phyloP scores from a whole-genome alignment of 2,113 vertebrate genomes.

The Echinops telfairi region DNA sequence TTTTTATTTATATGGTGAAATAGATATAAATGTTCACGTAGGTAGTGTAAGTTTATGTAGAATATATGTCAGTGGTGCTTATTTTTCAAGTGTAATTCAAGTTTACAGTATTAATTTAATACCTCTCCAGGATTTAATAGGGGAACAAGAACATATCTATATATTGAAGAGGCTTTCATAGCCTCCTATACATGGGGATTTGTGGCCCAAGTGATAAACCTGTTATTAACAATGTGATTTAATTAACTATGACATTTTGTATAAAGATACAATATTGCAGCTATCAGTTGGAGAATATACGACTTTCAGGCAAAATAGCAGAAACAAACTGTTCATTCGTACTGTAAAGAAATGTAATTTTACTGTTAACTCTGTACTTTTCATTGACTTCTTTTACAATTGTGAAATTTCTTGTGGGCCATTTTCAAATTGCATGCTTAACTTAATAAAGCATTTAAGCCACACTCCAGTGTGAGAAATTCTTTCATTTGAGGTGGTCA shows the following conservation, averaged over 20 bases:
- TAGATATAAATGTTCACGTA: slow-evolving; percentile 70
- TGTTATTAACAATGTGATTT: slow-evolving; percentile 68
- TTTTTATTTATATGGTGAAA: slow-evolving; percentile 73
- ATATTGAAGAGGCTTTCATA: slow-evolving; percentile 52
- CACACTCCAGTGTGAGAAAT: slow-evolving; percentile 76
- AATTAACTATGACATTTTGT: slow-evolving; percentile 58
- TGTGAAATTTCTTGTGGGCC: slow-evolving; percentile 86
- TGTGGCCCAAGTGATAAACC: slow-evolving; percentile 71
- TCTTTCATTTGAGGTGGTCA: slow-evolving; percentile 76
- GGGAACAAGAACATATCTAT: slow-evolving; percentile 39
- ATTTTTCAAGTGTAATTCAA: slow-evolving; percentile 76
- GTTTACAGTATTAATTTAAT: slow-evolving; percentile 74
- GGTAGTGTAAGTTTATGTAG: slow-evolving; percentile 65
- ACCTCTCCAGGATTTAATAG: slow-evolving; percentile 70
- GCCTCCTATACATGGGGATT: slow-evolving; percentile 51
- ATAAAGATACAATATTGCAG: slow-evolving; percentile 78
- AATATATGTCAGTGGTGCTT: slow-evolving; percentile 77
- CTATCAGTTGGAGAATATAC: slow-evolving; percentile 75
- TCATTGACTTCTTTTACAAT: slow-evolving; percentile 89
- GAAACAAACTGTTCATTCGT: slow-evolving; percentile 83
- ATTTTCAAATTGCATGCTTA: slow-evolving; percentile 83
- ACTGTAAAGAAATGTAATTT: slow-evolving; percentile 86
- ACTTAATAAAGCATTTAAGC: slow-evolving; percentile 88
- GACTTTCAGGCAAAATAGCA: slow-evolving; percentile 70
- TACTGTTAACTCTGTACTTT: slow-evolving; percentile 86